Evolutionary conservation across 2,797 vertebrate species (phyloP).

Genomic region (Malurus splendens): DNA sequence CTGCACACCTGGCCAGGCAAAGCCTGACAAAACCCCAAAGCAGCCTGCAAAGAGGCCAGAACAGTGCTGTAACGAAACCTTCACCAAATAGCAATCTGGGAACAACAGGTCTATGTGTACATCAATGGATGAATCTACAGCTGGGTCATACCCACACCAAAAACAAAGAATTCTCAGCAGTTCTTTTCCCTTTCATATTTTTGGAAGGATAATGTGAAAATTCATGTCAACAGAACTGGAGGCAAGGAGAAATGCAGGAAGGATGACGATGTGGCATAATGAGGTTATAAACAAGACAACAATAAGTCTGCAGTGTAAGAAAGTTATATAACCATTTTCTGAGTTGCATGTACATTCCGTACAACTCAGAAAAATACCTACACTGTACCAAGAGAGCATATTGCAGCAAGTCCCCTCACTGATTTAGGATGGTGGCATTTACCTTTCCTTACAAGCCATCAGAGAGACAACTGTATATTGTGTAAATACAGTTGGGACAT

Average conservation of each 20-base stretch:
- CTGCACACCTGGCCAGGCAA: not conserved
- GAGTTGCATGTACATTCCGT: not conserved
- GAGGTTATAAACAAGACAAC: not conserved
- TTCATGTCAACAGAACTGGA: not conserved
- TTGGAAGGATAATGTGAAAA: not conserved
- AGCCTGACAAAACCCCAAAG: not conserved
- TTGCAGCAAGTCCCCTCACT: not conserved
- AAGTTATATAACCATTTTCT: not conserved
- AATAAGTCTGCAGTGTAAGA: not conserved
- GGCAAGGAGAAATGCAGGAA: not conserved
- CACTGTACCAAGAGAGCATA: not conserved
- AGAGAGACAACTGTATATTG: conserved; percentile 42
- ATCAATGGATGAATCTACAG: not conserved
- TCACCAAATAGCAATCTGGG: not conserved
- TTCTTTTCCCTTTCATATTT: not conserved
- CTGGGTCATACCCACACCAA: not conserved
- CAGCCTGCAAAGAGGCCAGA: not conserved
- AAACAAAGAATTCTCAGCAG: not conserved
- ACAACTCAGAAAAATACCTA: not conserved
- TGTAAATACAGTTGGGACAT: conserved; percentile 33
- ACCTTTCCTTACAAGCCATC: conserved; percentile 13
- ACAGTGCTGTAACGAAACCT: not conserved
- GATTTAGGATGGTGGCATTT: conserved; percentile 16
- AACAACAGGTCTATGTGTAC: not conserved
- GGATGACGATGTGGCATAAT: not conserved